These are phyloP conservation scores for Alaudala cheleensis DNA, from an alignment of 2,113 vertebrate species.

Conservation along the genomic window DNA sequence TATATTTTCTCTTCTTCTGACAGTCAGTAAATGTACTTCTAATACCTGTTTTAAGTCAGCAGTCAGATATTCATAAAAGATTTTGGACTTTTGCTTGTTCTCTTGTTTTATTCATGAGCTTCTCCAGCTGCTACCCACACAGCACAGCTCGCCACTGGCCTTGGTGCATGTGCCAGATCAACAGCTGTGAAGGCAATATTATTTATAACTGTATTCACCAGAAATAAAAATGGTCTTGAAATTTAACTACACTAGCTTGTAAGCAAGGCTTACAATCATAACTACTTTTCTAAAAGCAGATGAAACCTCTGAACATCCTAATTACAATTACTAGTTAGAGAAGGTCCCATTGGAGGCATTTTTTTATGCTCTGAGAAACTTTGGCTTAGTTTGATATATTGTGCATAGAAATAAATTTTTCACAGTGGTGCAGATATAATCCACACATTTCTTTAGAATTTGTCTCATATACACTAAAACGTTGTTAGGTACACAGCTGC, in stretches of 20 bases:
- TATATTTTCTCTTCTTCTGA: background rate
- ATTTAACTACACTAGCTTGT: background rate
- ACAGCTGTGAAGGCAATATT: background rate
- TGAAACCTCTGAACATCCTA: background rate
- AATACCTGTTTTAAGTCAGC: background rate
- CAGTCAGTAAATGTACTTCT: background rate
- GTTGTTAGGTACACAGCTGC: background rate
- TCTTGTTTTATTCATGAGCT: conserved; percentile 13
- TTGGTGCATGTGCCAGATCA: background rate
- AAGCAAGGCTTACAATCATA: background rate
- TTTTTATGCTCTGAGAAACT: background rate
- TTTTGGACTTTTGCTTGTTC: background rate
- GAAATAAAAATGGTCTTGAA: background rate
- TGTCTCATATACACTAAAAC: background rate
- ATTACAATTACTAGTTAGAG: background rate
- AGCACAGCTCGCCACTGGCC: background rate
- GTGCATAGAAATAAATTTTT: background rate
- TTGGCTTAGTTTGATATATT: background rate
- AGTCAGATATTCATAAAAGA: background rate
- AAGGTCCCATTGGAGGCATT: background rate
- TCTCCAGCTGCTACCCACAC: conserved; percentile 1
- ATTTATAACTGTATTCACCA: background rate
- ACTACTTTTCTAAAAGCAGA: background rate
- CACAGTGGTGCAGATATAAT: background rate
- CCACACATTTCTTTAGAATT: background rate